Evolutionary conservation across 2,113 vertebrate genomes (phyloP).

Genomic region (Ondatra zibethicus): DNA sequence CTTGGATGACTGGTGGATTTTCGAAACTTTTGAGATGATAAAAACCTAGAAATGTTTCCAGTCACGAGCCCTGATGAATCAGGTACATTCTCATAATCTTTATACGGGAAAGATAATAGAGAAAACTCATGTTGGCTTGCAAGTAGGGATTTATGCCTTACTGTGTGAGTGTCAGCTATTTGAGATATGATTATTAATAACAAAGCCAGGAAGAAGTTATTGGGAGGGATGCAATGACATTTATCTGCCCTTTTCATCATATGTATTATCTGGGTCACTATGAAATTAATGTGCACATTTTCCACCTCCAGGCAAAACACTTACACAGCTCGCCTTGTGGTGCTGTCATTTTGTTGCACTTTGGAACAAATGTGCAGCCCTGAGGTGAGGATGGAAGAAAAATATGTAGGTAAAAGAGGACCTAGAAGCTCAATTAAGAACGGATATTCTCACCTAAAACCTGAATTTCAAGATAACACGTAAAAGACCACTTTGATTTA

Average conservation of each 20-base stretch:
- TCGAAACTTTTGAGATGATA: conserved; percentile 19
- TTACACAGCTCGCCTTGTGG: background rate
- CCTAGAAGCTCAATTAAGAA: background rate
- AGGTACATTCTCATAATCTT: conserved; percentile 11
- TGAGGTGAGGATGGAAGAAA: background rate
- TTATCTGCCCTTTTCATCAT: conserved; percentile 20
- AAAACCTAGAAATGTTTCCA: background rate
- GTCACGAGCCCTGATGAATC: background rate
- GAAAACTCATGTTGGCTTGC: background rate
- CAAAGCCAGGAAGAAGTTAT: conserved; percentile 39
- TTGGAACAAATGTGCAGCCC: conserved; percentile 20
- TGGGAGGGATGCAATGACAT: conserved; percentile 11
- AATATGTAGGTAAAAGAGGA: background rate
- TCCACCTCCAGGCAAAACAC: conserved; percentile 6
- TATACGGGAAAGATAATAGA: background rate
- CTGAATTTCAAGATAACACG: conserved; percentile 1
- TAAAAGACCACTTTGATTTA: background rate
- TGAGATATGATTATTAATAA: conserved; percentile 68
- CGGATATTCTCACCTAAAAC: background rate
- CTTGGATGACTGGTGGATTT: background rate
- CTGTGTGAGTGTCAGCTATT: background rate
- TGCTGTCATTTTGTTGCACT: background rate
- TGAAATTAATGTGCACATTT: conserved; percentile 13
- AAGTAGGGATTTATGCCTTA: conserved; percentile 16
- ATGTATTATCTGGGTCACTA: conserved; percentile 49